Evolutionary conservation across 1,140 invertebrate genomes (phyloP).

Genomic region (Tetramorium parvispinum): DNA sequence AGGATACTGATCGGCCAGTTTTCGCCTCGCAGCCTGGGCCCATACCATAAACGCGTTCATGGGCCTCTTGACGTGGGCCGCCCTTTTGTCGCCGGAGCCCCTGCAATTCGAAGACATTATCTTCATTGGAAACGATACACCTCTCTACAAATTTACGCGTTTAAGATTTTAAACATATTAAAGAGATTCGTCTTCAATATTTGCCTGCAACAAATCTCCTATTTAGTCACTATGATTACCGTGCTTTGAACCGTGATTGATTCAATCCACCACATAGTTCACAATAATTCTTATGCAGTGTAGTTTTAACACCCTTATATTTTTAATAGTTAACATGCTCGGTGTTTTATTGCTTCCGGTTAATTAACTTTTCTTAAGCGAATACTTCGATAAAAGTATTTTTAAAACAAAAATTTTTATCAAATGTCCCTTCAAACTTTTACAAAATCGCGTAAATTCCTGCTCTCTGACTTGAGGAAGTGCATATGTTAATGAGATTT

Average conservation of each 20-base stretch:
- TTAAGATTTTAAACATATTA: not conserved
- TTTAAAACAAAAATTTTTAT: not conserved
- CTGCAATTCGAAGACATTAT: constrained; percentile 84
- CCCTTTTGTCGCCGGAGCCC: constrained; percentile 94
- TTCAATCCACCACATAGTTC: not conserved
- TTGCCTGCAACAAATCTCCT: not conserved
- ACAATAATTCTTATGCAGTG: not conserved
- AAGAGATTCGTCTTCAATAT: not conserved
- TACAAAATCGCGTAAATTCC: not conserved
- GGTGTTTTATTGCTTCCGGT: not conserved
- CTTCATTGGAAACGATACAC: constrained; percentile 75
- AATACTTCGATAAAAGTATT: not conserved
- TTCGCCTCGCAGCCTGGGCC: constrained; percentile 96
- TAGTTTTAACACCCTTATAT: not conserved
- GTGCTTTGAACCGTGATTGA: not conserved
- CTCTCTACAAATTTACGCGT: constrained; percentile 41
- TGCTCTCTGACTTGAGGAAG: not conserved
- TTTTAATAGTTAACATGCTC: not conserved
- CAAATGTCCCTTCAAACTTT: not conserved
- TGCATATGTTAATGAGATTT: not conserved
- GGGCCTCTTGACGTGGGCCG: constrained; percentile 97
- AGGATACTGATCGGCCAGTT: constrained; percentile 95
- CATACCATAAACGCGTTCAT: constrained; percentile 99
- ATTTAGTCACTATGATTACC: not conserved
- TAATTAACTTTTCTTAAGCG: not conserved